Percentiles rank a stretch among this genome's conserved stretches.
These are phyloP conservation scores for Myiozetetes cayanensis DNA, from an alignment of 2,113 vertebrate genomes.

Conservation along the genomic window DNA sequence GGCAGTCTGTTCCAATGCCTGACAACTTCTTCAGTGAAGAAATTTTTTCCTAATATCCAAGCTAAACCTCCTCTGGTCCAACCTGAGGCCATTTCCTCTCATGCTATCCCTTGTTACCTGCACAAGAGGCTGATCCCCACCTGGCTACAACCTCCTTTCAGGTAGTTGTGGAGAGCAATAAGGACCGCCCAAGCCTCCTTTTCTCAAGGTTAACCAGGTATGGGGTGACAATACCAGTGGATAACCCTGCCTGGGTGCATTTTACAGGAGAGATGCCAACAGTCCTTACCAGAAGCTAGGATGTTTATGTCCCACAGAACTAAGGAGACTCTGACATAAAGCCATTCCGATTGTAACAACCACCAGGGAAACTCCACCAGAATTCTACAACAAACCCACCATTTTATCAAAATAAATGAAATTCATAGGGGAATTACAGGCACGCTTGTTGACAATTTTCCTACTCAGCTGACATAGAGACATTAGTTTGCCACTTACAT, in stretches of 20 bases:
- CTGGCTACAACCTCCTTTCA: neutral
- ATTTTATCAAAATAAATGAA: neutral
- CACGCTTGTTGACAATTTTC: constrained; percentile 15
- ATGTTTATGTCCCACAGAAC: neutral
- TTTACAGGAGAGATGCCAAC: neutral
- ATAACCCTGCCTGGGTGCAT: neutral
- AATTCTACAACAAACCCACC: neutral
- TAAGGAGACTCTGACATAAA: neutral
- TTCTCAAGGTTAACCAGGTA: neutral
- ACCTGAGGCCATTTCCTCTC: neutral
- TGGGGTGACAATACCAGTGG: neutral
- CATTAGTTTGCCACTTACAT: constrained; percentile 25
- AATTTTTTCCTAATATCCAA: neutral
- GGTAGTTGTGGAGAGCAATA: neutral
- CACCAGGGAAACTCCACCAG: neutral
- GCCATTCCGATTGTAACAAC: neutral
- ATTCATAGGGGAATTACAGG: neutral
- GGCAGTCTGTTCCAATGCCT: neutral
- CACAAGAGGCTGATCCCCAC: neutral
- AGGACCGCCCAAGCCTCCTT: neutral
- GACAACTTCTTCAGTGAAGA: neutral
- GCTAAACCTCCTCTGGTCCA: neutral
- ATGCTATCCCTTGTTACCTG: neutral
- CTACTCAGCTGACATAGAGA: neutral
- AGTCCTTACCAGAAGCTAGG: neutral